Percentiles rank a stretch among this genome's conserved stretches.
phyloP scores from a whole-genome alignment of 2,888 invertebrate species.

The Lucinisca nassula region DNA sequence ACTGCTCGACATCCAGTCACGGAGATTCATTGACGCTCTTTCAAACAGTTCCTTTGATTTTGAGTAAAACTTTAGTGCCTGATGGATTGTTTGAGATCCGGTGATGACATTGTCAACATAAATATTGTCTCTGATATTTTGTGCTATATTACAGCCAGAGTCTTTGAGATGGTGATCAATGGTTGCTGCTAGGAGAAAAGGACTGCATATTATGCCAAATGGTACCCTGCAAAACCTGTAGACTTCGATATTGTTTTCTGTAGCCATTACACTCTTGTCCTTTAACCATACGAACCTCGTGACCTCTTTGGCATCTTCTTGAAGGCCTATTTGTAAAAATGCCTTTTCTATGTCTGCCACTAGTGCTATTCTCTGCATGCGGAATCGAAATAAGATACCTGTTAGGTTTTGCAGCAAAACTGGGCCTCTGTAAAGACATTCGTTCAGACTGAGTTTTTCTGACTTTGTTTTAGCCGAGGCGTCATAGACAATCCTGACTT shows the following conservation, averaged over 20 bases:
- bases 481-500: constrained; percentile 25
- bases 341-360: constrained; percentile 41
- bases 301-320: constrained; percentile 12
- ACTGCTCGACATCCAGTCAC: background rate
- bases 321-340: constrained; percentile 22
- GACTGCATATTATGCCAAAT: constrained; percentile 26
- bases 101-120: background rate
- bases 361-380: constrained; percentile 7
- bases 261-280: background rate
- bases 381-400: constrained; percentile 31
- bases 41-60: background rate
- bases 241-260: constrained; percentile 13
- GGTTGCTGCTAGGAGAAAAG: constrained; percentile 27
- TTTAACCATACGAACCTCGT: background rate
- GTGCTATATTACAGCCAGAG: background rate
- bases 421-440: constrained; percentile 46
- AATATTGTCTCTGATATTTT: background rate
- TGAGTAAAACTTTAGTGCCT: background rate
- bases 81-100: background rate
- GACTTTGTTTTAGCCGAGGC: constrained; percentile 33
- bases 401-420: constrained; percentile 33
- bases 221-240: constrained; percentile 28
- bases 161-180: constrained; percentile 12
- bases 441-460: constrained; percentile 38
- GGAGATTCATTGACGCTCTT: background rate